phyloP scores from a whole-genome alignment of 2,888 invertebrate genomes.

The Sericinus montela region DNA sequence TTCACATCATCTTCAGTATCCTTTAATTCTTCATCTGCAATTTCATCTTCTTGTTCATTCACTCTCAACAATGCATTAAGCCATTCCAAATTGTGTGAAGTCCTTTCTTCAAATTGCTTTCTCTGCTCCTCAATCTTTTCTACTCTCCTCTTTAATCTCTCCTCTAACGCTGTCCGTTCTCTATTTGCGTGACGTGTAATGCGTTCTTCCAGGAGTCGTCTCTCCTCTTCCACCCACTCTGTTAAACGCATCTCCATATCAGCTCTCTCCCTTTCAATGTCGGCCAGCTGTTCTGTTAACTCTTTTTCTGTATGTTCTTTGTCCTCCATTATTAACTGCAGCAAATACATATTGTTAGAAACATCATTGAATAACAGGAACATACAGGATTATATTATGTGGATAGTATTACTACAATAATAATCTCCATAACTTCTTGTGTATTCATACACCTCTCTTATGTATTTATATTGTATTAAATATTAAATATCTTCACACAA shows the following conservation, averaged over 20 bases:
- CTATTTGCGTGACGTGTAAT: conserved; percentile 42
- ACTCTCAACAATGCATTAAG: conserved; percentile 32
- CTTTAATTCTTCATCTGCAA: conserved; percentile 40
- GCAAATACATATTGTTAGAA: too few relatives aligned
- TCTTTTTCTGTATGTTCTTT: conserved; percentile 30
- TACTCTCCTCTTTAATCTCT: conserved; percentile 36
- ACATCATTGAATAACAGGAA: too few relatives aligned
- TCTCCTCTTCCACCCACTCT: conserved; percentile 40
- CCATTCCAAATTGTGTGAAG: conserved; percentile 33
- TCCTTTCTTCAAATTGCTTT: conserved; percentile 34
- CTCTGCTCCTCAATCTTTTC: conserved; percentile 40
- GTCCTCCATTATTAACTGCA: conserved; percentile 25
- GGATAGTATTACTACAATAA: too few relatives aligned
- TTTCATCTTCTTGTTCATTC: conserved; percentile 41
- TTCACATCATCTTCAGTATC: conserved; percentile 39
- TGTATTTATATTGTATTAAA: too few relatives aligned
- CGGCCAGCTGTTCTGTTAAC: conserved; percentile 34
- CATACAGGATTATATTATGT: too few relatives aligned
- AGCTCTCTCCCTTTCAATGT: conserved; percentile 39
- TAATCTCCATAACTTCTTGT: too few relatives aligned
- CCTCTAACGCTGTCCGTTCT: conserved; percentile 36
- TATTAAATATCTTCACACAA: too few relatives aligned
- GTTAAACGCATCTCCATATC: conserved; percentile 30
- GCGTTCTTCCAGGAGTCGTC: conserved; percentile 47
- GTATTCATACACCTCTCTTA: too few relatives aligned